Conservation (phyloP, 1,140 invertebrate genomes). For the Drosophila sturtevanti region DNA sequence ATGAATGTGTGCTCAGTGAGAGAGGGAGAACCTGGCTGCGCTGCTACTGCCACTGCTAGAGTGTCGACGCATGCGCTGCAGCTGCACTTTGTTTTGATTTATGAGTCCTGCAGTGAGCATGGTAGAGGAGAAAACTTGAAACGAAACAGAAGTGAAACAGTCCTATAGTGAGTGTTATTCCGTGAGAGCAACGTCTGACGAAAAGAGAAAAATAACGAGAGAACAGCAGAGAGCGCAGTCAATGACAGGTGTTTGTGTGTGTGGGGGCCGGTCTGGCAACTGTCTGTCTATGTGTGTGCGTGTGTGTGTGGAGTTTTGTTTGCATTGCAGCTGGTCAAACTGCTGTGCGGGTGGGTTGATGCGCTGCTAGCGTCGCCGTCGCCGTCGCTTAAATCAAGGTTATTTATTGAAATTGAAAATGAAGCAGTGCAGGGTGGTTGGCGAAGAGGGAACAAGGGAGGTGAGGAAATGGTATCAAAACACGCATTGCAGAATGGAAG, state of each 20-base stretch:
- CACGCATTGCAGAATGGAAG: conserved; percentile 33
- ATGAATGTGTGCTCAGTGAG: conserved; percentile 9
- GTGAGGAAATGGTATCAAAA: background rate
- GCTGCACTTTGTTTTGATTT: conserved; percentile 73
- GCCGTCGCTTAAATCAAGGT: conserved; percentile 76
- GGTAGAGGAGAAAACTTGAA: conserved; percentile 47
- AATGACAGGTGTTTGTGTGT: conserved; percentile 76
- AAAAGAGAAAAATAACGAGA: conserved; percentile 27
- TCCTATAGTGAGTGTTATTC: conserved; percentile 29
- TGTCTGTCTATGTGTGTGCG: conserved; percentile 33
- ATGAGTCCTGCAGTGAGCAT: conserved; percentile 32
- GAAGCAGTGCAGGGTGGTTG: conserved; percentile 47
- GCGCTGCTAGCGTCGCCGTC: conserved; percentile 56
- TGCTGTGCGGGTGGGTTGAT: conserved; percentile 43
- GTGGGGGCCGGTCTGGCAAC: conserved; percentile 66
- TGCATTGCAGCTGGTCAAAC: conserved; percentile 73
- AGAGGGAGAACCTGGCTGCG: conserved; percentile 26
- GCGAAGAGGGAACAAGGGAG: conserved; percentile 4
- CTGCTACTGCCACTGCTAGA: conserved; percentile 1
- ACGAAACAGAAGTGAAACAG: conserved; percentile 50
- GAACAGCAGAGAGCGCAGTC: conserved; percentile 26
- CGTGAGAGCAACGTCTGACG: background rate
- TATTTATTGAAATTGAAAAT: conserved; percentile 81
- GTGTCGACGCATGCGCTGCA: conserved; percentile 55
- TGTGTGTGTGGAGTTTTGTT: conserved; percentile 40